Evolutionary conservation across 37 sponge, comb jelly and placozoan genomes (phyloP), one percentile per base, ranked within the genome.

Genomic region (Haliclona indistincta): DNA sequence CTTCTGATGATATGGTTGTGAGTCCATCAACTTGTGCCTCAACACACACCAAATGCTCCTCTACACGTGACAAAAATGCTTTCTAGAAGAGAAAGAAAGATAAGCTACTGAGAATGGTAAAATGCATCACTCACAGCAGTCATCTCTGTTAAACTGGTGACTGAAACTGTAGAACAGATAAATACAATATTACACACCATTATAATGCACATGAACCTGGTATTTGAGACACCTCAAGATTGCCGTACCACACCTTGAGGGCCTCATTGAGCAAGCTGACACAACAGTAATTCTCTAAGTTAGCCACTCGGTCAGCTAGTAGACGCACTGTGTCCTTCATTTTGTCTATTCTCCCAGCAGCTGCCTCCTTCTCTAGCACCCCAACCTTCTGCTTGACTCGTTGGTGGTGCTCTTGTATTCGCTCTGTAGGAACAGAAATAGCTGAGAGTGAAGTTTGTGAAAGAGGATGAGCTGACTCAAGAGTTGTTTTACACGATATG

Each of bases 241-340:
- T 63, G 0, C 20, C 58, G 20, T 77, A 33, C 83, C 56, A 73
- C n/a, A 73, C 63, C 17, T 54, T 43, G 30, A 89, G 61, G 20
- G 77, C 65, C 29, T 89, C 85, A 40, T 89, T 67, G n/a, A 84
- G 49, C 7, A 89, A 45, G 0, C 15, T 71, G 39, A 89, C 64
- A 68, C 74, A 70, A 41, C 77, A 75, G 60, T 84, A 76, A 25
- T 76, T 56, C 1, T 40, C 47, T 26, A 89, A 41, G 43, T 65
- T 47, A 30, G 84, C 68, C 56, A 84, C 81, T 5, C 53, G 41
- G 13, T 75, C 76, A 0, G 71, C 53, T 25, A 86, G 26, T 1
- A 38, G 7, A 0, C 75, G 49, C 13, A 74, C 32, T 0, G 67
- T 32, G 6, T n/a, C 11, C 0, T 43, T 17, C 47, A 80, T 33